Percentiles rank a stretch among this genome's conserved stretches.
These are phyloP conservation scores for Polydrusus pterygomalis DNA, from an alignment of 2,888 invertebrate species.

Conservation along the genomic window DNA sequence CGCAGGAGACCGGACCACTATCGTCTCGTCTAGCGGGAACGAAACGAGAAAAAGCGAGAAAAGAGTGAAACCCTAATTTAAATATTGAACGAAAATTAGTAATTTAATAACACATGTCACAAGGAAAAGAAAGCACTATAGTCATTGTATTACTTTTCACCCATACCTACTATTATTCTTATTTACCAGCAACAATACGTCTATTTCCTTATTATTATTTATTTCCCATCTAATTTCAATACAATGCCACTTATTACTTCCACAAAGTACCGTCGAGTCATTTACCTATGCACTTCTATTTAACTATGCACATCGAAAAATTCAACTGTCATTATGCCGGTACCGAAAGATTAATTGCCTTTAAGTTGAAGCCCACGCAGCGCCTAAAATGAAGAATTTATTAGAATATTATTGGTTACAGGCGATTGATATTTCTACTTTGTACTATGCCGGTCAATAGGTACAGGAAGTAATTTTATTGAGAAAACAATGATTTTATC, in stretches of 20 bases:
- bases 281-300: conserved; percentile 48
- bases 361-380: conserved; percentile 34
- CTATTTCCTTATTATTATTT: no score
- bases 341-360: conserved; percentile 45
- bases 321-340: conserved; percentile 40
- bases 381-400: conserved; percentile 34
- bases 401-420: conserved; percentile 19
- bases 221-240: conserved; percentile 46
- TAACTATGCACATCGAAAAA: conserved; percentile 47
- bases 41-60: no score
- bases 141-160: no score
- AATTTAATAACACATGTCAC: no score
- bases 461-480: background rate
- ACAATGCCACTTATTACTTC: conserved; percentile 40
- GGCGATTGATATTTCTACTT: background rate
- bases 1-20: no score
- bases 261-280: conserved; percentile 41
- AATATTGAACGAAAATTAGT: no score
- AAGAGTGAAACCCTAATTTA: no score
- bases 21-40: no score
- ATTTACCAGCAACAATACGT: no score
- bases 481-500: no score
- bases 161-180: no score
- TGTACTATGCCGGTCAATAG: background rate
- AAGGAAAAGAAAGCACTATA: no score